Evolutionary conservation across 1,140 invertebrate genomes (phyloP).

Genomic region (Neelides sp.): DNA sequence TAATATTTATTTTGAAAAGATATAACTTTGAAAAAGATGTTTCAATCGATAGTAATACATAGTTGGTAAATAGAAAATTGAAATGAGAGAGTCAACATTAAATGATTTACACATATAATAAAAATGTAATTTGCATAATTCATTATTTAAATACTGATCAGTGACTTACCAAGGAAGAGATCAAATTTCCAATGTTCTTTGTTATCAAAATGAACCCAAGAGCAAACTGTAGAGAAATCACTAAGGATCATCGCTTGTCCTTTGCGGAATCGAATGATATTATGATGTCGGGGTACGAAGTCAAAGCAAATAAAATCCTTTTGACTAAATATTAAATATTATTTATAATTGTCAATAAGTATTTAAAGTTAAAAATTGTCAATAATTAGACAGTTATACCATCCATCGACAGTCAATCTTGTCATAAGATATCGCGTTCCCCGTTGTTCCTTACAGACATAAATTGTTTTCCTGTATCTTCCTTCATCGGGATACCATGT

Average conservation of each 20-base stretch:
- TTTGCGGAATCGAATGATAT: constrained; percentile 82
- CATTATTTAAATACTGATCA: too few relatives aligned
- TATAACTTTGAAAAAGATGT: too few relatives aligned
- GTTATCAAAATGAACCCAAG: constrained; percentile 82
- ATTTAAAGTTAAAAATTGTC: not conserved
- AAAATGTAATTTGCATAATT: too few relatives aligned
- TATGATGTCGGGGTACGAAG: constrained; percentile 88
- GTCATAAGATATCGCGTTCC: constrained; percentile 88
- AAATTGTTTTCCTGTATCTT: constrained; percentile 74
- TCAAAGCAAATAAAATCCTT: constrained; percentile 96
- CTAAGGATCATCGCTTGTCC: constrained; percentile 79
- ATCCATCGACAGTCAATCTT: constrained; percentile 86
- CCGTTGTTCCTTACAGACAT: constrained; percentile 82
- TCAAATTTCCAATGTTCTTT: constrained; percentile 76
- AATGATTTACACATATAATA: too few relatives aligned
- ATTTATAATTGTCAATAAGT: not conserved
- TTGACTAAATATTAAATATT: constrained; percentile 51
- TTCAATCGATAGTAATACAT: too few relatives aligned
- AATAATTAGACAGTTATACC: constrained; percentile 41
- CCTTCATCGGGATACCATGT: constrained; percentile 84
- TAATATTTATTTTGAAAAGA: too few relatives aligned
- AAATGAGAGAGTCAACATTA: too few relatives aligned
- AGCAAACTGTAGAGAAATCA: constrained; percentile 65
- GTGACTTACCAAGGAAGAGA: constrained; percentile 54
- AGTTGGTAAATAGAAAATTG: too few relatives aligned